phyloP scores from a whole-genome alignment of 2,888 invertebrate genomes.

The Zhengitettix transpicula region DNA sequence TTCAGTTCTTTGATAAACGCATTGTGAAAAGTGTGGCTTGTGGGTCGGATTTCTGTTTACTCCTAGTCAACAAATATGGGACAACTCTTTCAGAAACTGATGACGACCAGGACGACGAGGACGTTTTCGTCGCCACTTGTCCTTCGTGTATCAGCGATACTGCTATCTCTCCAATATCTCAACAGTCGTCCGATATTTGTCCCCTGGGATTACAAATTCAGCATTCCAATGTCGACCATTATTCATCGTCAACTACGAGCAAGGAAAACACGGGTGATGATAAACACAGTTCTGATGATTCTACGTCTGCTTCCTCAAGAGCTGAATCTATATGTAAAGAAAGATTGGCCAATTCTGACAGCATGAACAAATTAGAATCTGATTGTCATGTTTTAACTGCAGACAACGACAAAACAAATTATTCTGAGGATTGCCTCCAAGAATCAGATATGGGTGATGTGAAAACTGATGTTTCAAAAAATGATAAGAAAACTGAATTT shows the following conservation, averaged over 20 bases:
- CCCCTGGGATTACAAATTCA: slow-evolving; percentile 40
- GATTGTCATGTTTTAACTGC: neutral
- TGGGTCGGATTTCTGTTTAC: slow-evolving; percentile 61
- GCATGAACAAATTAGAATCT: neutral
- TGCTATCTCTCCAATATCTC: slow-evolving; percentile 38
- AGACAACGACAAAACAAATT: neutral
- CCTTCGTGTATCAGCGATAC: slow-evolving; percentile 43
- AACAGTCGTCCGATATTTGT: slow-evolving; percentile 44
- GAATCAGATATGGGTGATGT: slow-evolving; percentile 16
- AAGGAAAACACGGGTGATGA: slow-evolving; percentile 31
- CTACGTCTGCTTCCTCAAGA: slow-evolving; percentile 35
- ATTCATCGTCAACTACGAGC: slow-evolving; percentile 36
- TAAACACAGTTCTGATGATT: slow-evolving; percentile 37
- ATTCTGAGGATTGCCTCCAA: neutral
- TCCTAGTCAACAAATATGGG: slow-evolving; percentile 44
- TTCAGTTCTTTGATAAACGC: slow-evolving; percentile 50
- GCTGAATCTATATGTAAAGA: slow-evolving; percentile 17
- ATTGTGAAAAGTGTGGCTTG: slow-evolving; percentile 52
- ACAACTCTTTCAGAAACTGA: slow-evolving; percentile 24
- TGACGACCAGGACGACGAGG: slow-evolving; percentile 36
- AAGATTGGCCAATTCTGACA: slow-evolving; percentile 14
- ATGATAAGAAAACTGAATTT: slow-evolving; percentile 41
- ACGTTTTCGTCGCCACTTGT: slow-evolving; percentile 47
- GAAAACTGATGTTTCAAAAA: slow-evolving; percentile 26
- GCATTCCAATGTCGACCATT: slow-evolving; percentile 39